Conservation (phyloP, 23 tunicate species). For the Ciona savignyi region DNA sequence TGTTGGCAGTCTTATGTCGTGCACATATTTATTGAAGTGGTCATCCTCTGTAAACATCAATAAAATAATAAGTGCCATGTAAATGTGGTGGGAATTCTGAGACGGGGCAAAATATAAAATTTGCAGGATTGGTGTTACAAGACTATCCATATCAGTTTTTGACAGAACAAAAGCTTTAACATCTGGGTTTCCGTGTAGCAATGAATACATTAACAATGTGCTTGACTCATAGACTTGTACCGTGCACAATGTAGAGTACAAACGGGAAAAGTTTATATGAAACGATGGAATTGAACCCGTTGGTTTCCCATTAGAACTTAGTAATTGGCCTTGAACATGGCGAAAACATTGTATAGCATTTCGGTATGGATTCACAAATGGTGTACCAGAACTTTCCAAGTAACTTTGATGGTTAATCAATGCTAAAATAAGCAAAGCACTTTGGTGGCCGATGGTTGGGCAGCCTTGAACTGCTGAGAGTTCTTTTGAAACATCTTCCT, state of each 20-base stretch:
- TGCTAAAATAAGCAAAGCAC: constrained; percentile 48
- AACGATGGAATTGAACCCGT: constrained; percentile 34
- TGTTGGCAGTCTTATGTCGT: constrained; percentile 38
- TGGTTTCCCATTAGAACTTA: background rate
- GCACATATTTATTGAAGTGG: constrained; percentile 62
- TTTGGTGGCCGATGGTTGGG: constrained; percentile 37
- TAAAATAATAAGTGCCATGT: constrained; percentile 86
- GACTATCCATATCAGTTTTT: constrained; percentile 80
- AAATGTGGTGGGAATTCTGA: constrained; percentile 85
- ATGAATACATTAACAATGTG: constrained; percentile 60
- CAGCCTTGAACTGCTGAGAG: background rate
- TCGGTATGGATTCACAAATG: constrained; percentile 20
- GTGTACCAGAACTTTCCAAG: background rate
- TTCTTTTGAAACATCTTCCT: constrained; percentile 2
- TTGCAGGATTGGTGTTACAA: constrained; percentile 76
- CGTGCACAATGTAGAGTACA: constrained; percentile 44
- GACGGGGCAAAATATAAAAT: constrained; percentile 71
- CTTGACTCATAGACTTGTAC: constrained; percentile 37
- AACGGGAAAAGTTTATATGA: constrained; percentile 63
- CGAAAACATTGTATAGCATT: constrained; percentile 42
- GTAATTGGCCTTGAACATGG: constrained; percentile 69
- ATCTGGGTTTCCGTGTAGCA: constrained; percentile 70
- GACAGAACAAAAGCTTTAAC: constrained; percentile 67
- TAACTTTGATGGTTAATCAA: constrained; percentile 31
- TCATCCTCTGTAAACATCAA: constrained; percentile 92